phyloP scores from a whole-genome alignment of 2,888 invertebrate genomes.

The Odontocolon sp. region DNA sequence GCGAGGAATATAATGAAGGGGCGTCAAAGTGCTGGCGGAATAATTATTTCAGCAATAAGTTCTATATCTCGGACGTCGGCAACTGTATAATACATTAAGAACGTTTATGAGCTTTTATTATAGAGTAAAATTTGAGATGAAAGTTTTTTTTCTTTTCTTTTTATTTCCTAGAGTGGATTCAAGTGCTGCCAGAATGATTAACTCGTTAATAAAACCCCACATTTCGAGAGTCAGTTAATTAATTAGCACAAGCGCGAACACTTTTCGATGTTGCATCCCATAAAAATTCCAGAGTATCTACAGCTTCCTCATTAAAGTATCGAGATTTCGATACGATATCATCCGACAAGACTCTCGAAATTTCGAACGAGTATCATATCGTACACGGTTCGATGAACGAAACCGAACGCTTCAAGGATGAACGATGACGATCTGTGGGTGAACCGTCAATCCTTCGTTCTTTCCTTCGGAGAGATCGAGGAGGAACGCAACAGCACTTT shows the following conservation, averaged over 20 bases:
- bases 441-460: constrained; percentile 1
- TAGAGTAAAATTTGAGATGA: too few species aligned
- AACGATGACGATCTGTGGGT: constrained; percentile 29
- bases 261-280: background rate
- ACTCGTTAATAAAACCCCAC: background rate
- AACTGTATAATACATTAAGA: too few species aligned
- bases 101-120: too few species aligned
- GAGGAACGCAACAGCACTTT: constrained; percentile 32
- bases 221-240: background rate
- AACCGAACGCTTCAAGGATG: constrained; percentile 11
- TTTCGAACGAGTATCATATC: constrained; percentile 15
- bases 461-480: background rate
- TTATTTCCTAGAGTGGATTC: too few species aligned
- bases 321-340: constrained; percentile 31
- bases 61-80: background rate
- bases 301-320: constrained; percentile 19
- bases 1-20: constrained; percentile 10
- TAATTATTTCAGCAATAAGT: background rate
- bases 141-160: too few species aligned
- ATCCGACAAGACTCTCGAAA: constrained; percentile 12
- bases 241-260: background rate
- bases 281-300: background rate
- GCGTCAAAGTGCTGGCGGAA: background rate
- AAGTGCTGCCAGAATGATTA: background rate
- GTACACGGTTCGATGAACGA: constrained; percentile 36